These are phyloP conservation scores for Girardia tigrina DNA, from an alignment of 2,888 invertebrate genomes.

Conservation along the genomic window DNA sequence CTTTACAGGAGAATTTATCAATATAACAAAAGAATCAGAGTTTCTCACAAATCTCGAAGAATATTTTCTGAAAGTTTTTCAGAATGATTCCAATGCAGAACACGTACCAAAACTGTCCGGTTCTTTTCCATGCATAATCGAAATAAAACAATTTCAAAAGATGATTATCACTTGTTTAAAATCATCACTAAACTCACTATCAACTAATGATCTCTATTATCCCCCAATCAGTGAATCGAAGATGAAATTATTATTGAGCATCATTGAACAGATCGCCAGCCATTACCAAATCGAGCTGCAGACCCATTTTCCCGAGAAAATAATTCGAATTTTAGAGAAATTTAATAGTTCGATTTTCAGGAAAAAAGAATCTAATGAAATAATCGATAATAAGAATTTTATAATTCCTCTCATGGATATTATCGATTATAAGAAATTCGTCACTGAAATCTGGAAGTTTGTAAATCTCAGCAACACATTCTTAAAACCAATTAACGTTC, in stretches of 20 bases:
- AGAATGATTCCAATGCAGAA: background rate
- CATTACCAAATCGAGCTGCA: background rate
- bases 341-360: background rate
- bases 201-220: background rate
- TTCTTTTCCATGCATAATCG: background rate
- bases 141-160: background rate
- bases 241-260: background rate
- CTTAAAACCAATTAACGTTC: background rate
- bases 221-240: background rate
- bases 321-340: background rate
- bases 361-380: background rate
- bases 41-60: background rate
- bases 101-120: background rate
- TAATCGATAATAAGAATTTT: background rate
- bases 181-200: background rate
- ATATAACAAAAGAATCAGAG: background rate
- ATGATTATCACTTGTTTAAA: background rate
- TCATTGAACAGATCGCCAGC: background rate
- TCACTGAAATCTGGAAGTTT: background rate
- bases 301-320: background rate
- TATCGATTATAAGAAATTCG: constrained; percentile 1
- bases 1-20: background rate
- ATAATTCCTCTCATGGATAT: background rate
- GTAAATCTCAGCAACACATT: background rate
- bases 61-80: background rate